Evolutionary conservation across 2,888 invertebrate species (phyloP).

Genomic region (Rhamphomyia laevipes): DNA sequence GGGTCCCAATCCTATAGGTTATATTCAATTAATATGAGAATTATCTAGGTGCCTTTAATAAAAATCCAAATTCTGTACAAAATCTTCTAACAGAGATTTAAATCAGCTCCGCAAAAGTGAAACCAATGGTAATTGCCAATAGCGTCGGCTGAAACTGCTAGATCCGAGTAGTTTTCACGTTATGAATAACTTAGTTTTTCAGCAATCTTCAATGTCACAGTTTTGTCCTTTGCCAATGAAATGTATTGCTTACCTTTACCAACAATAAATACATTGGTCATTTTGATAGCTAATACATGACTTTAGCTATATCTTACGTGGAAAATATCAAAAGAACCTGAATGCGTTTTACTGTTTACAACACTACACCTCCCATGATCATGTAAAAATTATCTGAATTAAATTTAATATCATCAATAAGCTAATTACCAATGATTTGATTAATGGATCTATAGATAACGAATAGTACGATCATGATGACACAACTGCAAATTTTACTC

Average conservation of each 20-base stretch:
- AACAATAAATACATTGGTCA: constrained; percentile 98
- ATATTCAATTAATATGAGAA: too few species aligned
- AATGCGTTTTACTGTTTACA: constrained; percentile 94
- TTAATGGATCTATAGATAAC: constrained; percentile 95
- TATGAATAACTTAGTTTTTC: too few species aligned
- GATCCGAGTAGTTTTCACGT: too few species aligned
- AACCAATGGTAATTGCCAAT: too few species aligned
- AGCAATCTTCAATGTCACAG: constrained; percentile 92
- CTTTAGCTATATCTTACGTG: constrained; percentile 96
- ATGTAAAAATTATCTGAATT: constrained; percentile 97
- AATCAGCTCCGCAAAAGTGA: too few species aligned
- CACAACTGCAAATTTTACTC: constrained; percentile 89
- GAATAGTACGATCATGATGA: constrained; percentile 97
- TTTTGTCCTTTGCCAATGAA: constrained; percentile 93
- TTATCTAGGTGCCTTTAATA: too few species aligned
- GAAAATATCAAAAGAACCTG: constrained; percentile 98
- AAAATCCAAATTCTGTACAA: too few species aligned
- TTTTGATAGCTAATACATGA: constrained; percentile 92
- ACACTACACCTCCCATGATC: constrained; percentile 98
- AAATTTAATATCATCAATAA: constrained; percentile 96
- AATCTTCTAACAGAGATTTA: too few species aligned
- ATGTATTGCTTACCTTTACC: constrained; percentile 98
- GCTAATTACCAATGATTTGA: constrained; percentile 84
- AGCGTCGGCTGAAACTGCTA: too few species aligned
- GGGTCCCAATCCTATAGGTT: too few species aligned